Percentiles rank a stretch among this genome's conserved stretches.
Evolutionary conservation across 2,797 vertebrate genomes (phyloP).

Genomic region (Crax fasciolata): DNA sequence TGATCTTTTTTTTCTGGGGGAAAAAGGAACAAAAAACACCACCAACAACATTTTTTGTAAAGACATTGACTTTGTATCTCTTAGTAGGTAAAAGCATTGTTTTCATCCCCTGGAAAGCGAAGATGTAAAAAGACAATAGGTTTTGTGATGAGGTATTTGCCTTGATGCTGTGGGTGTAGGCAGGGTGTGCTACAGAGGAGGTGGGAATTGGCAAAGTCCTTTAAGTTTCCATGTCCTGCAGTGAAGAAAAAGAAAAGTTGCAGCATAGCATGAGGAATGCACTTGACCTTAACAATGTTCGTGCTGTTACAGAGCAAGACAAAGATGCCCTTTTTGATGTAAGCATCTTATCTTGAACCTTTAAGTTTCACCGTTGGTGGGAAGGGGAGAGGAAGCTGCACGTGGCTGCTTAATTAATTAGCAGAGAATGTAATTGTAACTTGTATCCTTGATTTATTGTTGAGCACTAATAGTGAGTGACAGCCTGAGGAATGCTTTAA

Average conservation of each 20-base stretch:
- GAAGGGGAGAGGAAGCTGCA: conserved; percentile 26
- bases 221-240: neutral
- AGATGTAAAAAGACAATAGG: neutral
- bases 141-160: neutral
- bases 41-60: neutral
- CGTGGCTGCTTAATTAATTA: conserved; percentile 46
- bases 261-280: neutral
- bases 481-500: conserved; percentile 26
- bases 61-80: neutral
- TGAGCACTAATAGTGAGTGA: conserved; percentile 16
- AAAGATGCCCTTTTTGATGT: conserved; percentile 27
- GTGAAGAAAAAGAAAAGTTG: neutral
- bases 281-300: conserved; percentile 30
- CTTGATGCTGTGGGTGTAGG: neutral
- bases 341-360: neutral
- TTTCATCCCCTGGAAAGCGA: neutral
- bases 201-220: neutral
- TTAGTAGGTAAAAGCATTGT: neutral
- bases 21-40: neutral
- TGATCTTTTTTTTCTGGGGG: neutral
- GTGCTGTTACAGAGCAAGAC: neutral
- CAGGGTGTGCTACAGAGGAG: neutral
- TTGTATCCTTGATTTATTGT: conserved; percentile 34
- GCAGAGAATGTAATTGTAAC: neutral
- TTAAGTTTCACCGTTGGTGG: conserved; percentile 44